Evolutionary conservation across 2,113 vertebrate species (phyloP).

Genomic region (Elanoides forficatus): DNA sequence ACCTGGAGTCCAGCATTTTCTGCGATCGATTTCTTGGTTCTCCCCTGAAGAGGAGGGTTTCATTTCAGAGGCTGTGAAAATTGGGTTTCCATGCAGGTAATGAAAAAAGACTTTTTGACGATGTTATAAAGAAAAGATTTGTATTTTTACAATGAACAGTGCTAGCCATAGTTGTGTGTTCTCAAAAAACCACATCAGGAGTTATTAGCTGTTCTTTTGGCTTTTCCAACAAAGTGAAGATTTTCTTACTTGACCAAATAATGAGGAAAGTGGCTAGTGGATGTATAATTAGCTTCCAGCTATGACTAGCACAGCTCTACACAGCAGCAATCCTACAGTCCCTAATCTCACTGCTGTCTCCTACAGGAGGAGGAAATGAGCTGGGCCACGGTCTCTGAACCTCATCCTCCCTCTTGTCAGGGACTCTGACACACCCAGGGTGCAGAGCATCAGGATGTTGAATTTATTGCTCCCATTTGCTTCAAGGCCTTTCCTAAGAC

Average conservation of each 20-base stretch:
- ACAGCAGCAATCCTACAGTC: neutral
- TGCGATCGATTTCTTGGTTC: neutral
- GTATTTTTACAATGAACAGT: neutral
- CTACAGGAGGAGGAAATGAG: conserved; percentile 17
- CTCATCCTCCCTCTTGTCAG: neutral
- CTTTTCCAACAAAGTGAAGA: neutral
- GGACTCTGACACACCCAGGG: neutral
- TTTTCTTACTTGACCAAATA: neutral
- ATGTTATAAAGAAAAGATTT: neutral
- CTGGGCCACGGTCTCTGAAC: neutral
- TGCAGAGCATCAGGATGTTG: neutral
- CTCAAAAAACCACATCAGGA: neutral
- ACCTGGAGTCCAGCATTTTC: neutral
- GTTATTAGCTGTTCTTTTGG: neutral
- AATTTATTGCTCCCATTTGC: conserved; percentile 4
- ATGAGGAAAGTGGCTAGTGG: neutral
- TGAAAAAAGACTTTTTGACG: neutral
- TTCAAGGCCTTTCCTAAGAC: neutral
- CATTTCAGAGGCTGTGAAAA: neutral
- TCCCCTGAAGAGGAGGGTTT: neutral
- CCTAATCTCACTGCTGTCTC: conserved; percentile 15
- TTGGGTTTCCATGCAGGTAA: neutral
- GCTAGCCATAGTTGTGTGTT: neutral
- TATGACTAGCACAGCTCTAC: neutral
- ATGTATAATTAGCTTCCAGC: conserved; percentile 50